These are phyloP conservation scores for Automeris io DNA, from an alignment of 2,888 invertebrate genomes.

Conservation along the genomic window DNA sequence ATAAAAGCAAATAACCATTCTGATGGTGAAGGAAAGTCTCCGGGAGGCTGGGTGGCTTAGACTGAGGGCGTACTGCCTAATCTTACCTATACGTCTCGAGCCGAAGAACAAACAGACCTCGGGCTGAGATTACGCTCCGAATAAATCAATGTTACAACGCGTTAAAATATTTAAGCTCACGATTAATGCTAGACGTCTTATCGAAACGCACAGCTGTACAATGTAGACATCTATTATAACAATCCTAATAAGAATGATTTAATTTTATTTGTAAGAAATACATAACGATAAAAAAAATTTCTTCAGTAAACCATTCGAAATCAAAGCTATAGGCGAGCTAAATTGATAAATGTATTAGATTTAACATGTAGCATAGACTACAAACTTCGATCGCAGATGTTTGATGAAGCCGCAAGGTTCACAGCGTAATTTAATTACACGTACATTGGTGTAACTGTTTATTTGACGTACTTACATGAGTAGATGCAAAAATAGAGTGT, in stretches of 20 bases:
- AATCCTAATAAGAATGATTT: not conserved
- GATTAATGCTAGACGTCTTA: slow-evolving; percentile 68
- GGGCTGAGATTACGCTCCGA: slow-evolving; percentile 68
- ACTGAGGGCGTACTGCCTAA: slow-evolving; percentile 54
- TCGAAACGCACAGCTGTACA: slow-evolving; percentile 37
- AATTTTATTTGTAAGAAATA: too few species aligned
- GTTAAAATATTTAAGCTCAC: slow-evolving; percentile 76
- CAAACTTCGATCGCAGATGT: too few species aligned
- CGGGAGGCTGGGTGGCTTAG: slow-evolving; percentile 31
- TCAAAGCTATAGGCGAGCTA: too few species aligned
- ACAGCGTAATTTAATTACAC: too few species aligned
- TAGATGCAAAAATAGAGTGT: too few species aligned
- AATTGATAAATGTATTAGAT: too few species aligned
- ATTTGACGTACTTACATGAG: too few species aligned
- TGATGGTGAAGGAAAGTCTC: slow-evolving; percentile 36
- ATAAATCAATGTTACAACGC: slow-evolving; percentile 77
- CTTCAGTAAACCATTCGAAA: not conserved
- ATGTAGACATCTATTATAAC: slow-evolving; percentile 11
- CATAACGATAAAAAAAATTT: not conserved
- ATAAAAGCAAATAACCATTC: slow-evolving; percentile 38
- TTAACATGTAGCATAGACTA: too few species aligned
- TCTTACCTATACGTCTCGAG: slow-evolving; percentile 71
- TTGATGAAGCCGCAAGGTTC: too few species aligned
- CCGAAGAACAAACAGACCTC: slow-evolving; percentile 73
- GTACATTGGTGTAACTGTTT: too few species aligned